Base-by-base conservation (phyloP, 2,797 vertebrate species). In the Sylvia borin region DNA sequence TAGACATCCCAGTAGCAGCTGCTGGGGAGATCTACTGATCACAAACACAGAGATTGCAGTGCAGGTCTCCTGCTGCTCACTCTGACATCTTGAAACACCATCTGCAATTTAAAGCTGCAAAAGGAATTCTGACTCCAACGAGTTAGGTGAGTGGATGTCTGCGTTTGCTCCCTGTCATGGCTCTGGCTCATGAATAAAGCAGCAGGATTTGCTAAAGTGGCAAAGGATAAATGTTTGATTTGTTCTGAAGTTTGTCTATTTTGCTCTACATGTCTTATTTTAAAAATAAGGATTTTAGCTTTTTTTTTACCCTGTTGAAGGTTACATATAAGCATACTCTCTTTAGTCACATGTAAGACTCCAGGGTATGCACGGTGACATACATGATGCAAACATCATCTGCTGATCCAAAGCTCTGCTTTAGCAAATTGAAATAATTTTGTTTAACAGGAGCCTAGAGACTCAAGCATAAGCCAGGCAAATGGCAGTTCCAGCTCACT, bases 81-180 rank as follows among this genome's bases (percentile, higher is more conserved):
- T 79, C 87, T 54, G 79, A 82, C 29, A 5, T 76, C 90, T 87
- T 81, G 85, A 96, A 93, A 48, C 45, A 87, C 70, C 57, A 81
- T 45, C 93, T 93, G 48, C 86, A 71, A 73, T 77, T 96, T 65
- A 75, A 80, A 95, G 67, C 90, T 83, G 70, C 75, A 31, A 36
- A 68, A 85, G 72, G 60, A 68, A 61, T 64, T 72, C 60, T 71
- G 66, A 58, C 55, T 76, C 53, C 93, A 45, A n/a, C n/a, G 38
- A 84, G 42, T 82, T 42, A 95, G 97, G 98, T 98, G 95, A 98
- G 97, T 95, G 76, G 26, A 20, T 36, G 78, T 88, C 77, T 80
- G 17, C 34, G 64, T 90, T 82, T 77, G 64, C 73, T 85, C 66
- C 27, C 36, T 60, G 66, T 92, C 72, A 31, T 7, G 43, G 27